Evolutionary conservation across 1,140 invertebrate species (phyloP).

Genomic region (Aphaenogaster floridana): DNA sequence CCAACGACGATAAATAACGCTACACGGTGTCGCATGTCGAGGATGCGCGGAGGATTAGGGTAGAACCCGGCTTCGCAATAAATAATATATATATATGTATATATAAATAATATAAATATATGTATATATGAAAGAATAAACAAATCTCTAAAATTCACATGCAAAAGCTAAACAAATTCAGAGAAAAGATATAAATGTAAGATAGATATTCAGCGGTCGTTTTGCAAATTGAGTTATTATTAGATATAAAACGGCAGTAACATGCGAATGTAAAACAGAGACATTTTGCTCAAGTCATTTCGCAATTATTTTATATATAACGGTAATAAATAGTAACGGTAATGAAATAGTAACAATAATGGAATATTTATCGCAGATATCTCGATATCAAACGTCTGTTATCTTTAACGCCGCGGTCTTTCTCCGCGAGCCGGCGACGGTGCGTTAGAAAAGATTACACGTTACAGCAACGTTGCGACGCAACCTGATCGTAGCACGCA

Average conservation of each 20-base stretch:
- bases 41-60: not conserved
- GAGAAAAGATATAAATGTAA: not conserved
- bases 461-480: slow-evolving; percentile 4
- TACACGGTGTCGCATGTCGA: not conserved
- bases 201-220: not conserved
- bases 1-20: slow-evolving; percentile 63
- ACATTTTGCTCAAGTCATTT: not conserved
- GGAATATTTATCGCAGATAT: not conserved
- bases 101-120: not conserved
- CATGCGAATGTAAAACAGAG: not conserved
- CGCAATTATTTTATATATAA: slow-evolving; percentile 10
- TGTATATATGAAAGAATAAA: not conserved
- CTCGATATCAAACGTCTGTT: not conserved
- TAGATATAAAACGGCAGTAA: not conserved
- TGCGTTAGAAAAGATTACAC: slow-evolving; percentile 23
- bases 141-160: not conserved
- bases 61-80: not conserved
- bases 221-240: not conserved
- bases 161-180: not conserved
- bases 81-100: not conserved
- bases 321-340: not conserved
- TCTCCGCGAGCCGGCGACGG: not conserved
- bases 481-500: slow-evolving; percentile 7
- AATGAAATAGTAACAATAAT: not conserved
- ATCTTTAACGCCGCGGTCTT: not conserved